Evolutionary conservation across 2,797 vertebrate genomes (phyloP).

Genomic region (Selene dorsalis): DNA sequence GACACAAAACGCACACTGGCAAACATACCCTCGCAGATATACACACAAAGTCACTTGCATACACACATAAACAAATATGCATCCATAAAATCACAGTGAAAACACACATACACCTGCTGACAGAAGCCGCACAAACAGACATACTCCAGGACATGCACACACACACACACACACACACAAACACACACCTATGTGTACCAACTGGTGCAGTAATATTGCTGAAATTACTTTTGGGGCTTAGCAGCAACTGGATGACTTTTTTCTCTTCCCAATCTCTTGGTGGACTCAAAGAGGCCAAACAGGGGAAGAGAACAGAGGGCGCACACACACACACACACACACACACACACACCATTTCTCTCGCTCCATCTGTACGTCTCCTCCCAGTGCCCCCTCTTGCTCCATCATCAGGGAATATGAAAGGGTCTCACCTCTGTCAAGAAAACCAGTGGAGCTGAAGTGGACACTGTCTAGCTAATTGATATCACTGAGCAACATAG

Average conservation of each 20-base stretch:
- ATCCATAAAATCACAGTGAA: constrained; percentile 21
- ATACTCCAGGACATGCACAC: neutral
- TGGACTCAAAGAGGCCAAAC: constrained; percentile 51
- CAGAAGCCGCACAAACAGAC: constrained; percentile 26
- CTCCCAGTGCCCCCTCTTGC: constrained; percentile 15
- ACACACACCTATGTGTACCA: constrained; percentile 39
- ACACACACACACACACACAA: neutral
- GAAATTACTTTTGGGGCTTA: constrained; percentile 75
- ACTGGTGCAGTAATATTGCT: constrained; percentile 60
- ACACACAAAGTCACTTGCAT: neutral
- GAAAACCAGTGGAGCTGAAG: constrained; percentile 59
- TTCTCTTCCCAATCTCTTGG: constrained; percentile 43
- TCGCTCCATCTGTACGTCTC: constrained; percentile 24
- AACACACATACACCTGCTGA: constrained; percentile 11
- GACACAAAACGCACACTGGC: neutral
- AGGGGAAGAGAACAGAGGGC: constrained; percentile 47
- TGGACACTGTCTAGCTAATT: constrained; percentile 42
- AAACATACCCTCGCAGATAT: neutral
- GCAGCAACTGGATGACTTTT: constrained; percentile 48
- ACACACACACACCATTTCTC: constrained; percentile 35
- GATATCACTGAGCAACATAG: constrained; percentile 24
- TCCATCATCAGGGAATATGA: constrained; percentile 51
- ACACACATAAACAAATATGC: constrained; percentile 35
- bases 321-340: constrained; percentile 21
- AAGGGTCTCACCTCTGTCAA: constrained; percentile 62